Evolutionary conservation across 2,888 invertebrate species (phyloP).

Genomic region (Blera fallax): DNA sequence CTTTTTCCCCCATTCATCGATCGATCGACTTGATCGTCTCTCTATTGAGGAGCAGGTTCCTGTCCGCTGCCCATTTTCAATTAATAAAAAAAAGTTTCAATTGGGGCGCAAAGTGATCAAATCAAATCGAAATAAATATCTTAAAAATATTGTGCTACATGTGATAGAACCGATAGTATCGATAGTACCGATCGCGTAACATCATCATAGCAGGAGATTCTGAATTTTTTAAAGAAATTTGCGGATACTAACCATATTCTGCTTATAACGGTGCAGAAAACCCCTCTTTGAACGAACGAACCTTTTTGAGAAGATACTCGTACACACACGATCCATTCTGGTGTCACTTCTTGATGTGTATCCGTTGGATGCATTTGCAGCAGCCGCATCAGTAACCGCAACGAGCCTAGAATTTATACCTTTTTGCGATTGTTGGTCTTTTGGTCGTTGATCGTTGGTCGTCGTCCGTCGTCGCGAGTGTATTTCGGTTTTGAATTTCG

Average conservation of each 20-base stretch:
- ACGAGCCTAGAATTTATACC: conserved; percentile 65
- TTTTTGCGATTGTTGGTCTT: conserved; percentile 47
- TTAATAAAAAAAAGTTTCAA: conserved; percentile 31
- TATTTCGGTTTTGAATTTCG: conserved; percentile 62
- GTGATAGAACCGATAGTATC: conserved; percentile 26
- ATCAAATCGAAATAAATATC: conserved; percentile 9
- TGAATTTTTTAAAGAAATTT: conserved; percentile 33
- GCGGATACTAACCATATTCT: conserved; percentile 58
- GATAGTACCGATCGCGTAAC: conserved; percentile 3
- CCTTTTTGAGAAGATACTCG: conserved; percentile 63
- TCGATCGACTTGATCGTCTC: conserved; percentile 52
- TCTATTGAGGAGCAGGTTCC: conserved; percentile 50
- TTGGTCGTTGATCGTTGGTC: conserved; percentile 38
- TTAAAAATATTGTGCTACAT: conserved; percentile 13
- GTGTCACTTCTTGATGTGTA: conserved; percentile 69
- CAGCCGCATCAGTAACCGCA: conserved; percentile 56
- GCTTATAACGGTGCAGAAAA: conserved; percentile 67
- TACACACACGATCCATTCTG: conserved; percentile 63
- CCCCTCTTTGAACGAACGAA: conserved; percentile 45
- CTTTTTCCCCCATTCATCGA: conserved; percentile 45
- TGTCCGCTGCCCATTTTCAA: conserved; percentile 34
- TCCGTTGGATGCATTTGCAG: conserved; percentile 64
- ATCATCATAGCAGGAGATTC: conserved; percentile 4
- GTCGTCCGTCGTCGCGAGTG: conserved; percentile 55
- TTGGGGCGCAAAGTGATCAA: conserved; percentile 39